Evolutionary conservation across 2,888 invertebrate species (phyloP).

Genomic region (Andrena marginata): DNA sequence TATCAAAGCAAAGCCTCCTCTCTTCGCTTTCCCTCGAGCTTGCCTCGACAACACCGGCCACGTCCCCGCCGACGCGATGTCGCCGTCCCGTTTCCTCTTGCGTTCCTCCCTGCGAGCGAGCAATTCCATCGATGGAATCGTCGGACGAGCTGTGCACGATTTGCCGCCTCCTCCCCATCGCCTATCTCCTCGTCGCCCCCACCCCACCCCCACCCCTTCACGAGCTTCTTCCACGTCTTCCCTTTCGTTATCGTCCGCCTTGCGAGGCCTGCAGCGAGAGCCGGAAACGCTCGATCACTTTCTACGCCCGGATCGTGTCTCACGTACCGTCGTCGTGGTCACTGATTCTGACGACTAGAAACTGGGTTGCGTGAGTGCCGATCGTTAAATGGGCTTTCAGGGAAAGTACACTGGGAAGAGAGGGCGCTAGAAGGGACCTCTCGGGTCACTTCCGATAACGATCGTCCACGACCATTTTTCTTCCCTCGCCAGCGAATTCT

Average conservation of each 20-base stretch:
- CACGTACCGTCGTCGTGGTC: constrained; percentile 58
- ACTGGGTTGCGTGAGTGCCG: constrained; percentile 59
- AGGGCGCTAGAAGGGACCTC: constrained; percentile 10
- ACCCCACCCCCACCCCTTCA: background rate
- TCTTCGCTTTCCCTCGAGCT: constrained; percentile 48
- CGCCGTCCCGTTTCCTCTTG: background rate
- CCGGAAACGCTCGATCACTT: constrained; percentile 68
- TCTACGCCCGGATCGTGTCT: constrained; percentile 63
- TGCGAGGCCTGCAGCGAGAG: constrained; percentile 31
- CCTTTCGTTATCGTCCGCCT: constrained; percentile 55
- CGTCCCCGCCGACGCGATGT: constrained; percentile 9
- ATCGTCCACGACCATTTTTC: constrained; percentile 15
- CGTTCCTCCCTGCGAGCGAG: background rate
- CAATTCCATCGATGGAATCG: background rate
- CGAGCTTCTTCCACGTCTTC: constrained; percentile 29
- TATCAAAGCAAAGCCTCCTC: constrained; percentile 29
- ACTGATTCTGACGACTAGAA: constrained; percentile 60
- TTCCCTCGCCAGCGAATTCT: background rate
- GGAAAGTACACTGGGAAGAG: constrained; percentile 38
- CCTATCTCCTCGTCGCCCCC: background rate
- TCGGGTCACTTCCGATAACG: constrained; percentile 8
- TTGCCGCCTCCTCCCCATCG: background rate
- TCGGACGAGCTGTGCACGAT: background rate
- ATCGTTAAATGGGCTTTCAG: constrained; percentile 17
- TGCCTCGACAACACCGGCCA: background rate